Base-by-base conservation (phyloP, 2,888 invertebrate genomes). In the Scaptomyza cyrtandrae region DNA sequence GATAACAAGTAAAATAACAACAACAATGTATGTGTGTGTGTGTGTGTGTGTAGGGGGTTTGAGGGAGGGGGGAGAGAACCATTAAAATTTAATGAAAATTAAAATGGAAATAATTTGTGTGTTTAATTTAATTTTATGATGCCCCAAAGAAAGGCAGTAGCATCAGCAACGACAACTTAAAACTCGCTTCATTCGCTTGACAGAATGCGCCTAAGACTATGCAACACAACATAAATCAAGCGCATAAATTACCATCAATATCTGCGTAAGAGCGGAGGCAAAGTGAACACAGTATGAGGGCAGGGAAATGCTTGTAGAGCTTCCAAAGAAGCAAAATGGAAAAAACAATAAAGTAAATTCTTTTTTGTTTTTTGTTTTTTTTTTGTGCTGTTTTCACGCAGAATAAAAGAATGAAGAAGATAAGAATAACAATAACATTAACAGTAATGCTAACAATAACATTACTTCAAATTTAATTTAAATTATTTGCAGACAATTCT, bases 381-480 rank as follows among this genome's bases (percentile, higher is more conserved):
- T 19, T 19, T 69, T 49, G 27, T 37, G 37, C n/a, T 37, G 37
- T 37, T 60, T 54, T 39, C 46, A 56, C 24, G 49, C 39, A 24
- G 14, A 54, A 57, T 64, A 67, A 65, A 75, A 67, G 64, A 56
- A 76, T 71, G 77, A 72, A 67, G 71, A 66, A 64, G 41, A 70
- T 70, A 77, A 82, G 64, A 43, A 70, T 71, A 78, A 82, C 73
- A 86, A 80, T 84, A 86, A 79, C 86, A 89, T 89, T 86, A 79
- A 44, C 60, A 43, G 71, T 74, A 79, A 82, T 80, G 64, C 70
- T 35, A 84, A 84, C 81, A 86, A 86, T 84, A 88, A 84, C 89
- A 89, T 86, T 88, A 80, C 81, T 80, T 88, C 72, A 88, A 86
- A 89, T 89, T 86, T 89, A 89, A 89, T 89, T 86, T 86, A 86